Evolutionary conservation across 2,113 vertebrate genomes (phyloP).

Genomic region (Tursiops truncatus): DNA sequence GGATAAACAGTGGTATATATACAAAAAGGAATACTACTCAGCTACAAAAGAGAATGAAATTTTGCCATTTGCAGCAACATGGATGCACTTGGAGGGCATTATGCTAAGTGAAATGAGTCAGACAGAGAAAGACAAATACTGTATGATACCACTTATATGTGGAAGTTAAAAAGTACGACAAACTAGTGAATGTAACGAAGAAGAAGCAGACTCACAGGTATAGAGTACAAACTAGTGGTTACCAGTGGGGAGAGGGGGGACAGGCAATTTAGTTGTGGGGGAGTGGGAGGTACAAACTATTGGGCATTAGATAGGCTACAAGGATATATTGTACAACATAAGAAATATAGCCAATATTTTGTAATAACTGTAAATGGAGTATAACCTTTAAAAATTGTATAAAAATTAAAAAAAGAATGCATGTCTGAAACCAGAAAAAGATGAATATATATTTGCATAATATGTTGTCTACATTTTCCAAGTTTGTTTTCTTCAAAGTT

Average conservation of each 20-base stretch:
- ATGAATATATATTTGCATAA: not conserved
- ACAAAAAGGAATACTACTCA: not conserved
- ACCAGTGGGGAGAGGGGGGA: not conserved
- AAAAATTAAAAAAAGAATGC: not conserved
- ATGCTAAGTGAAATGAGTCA: not conserved
- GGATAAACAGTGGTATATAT: not conserved
- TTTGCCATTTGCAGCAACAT: not conserved
- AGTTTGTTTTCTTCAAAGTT: constrained; percentile 27
- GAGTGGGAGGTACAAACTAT: not conserved
- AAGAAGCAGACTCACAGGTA: not conserved
- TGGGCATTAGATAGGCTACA: not conserved
- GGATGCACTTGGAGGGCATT: not conserved
- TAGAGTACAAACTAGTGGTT: not conserved
- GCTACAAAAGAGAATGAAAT: not conserved
- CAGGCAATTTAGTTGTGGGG: not conserved
- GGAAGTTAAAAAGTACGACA: not conserved
- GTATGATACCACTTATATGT: not conserved
- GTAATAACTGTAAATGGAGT: not conserved
- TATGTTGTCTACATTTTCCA: not conserved
- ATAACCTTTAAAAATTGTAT: not conserved
- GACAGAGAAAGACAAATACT: not conserved
- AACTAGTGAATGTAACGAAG: not conserved
- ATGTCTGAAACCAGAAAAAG: not conserved
- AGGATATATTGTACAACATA: not conserved
- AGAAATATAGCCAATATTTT: not conserved